These are phyloP conservation scores for Conomelus anceps DNA, from an alignment of 2,888 invertebrate species.

Conservation along the genomic window DNA sequence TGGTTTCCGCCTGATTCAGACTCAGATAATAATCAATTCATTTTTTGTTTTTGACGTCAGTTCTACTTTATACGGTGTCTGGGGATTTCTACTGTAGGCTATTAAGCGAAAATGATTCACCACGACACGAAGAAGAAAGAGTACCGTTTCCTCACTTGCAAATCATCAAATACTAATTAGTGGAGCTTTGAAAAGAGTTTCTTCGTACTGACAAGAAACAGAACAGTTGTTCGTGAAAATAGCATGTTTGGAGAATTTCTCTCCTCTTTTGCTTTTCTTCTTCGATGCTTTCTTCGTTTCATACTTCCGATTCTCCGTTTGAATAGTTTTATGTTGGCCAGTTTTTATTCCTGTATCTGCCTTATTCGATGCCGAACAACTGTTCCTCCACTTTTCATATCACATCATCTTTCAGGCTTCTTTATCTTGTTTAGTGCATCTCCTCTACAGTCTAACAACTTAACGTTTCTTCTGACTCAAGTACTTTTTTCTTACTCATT, in stretches of 20 bases:
- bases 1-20: neutral
- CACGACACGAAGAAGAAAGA: neutral
- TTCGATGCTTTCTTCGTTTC: neutral
- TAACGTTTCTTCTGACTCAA: neutral
- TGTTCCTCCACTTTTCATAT: neutral
- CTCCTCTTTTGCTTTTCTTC: neutral
- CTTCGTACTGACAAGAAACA: neutral
- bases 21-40: neutral
- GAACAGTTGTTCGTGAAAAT: neutral
- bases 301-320: too few species aligned
- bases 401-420: neutral
- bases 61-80: neutral
- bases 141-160: neutral
- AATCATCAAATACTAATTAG: neutral
- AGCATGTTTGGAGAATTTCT: neutral
- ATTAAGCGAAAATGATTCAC: neutral
- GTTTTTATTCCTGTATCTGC: neutral
- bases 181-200: neutral
- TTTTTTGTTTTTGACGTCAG: neutral
- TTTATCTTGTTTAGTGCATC: neutral
- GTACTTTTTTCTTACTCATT: neutral
- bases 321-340: too few species aligned
- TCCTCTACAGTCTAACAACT: neutral
- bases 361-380: neutral
- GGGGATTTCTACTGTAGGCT: neutral